Evolutionary conservation across 2,797 vertebrate genomes (phyloP).

Genomic region (Discoglossus pictus): DNA sequence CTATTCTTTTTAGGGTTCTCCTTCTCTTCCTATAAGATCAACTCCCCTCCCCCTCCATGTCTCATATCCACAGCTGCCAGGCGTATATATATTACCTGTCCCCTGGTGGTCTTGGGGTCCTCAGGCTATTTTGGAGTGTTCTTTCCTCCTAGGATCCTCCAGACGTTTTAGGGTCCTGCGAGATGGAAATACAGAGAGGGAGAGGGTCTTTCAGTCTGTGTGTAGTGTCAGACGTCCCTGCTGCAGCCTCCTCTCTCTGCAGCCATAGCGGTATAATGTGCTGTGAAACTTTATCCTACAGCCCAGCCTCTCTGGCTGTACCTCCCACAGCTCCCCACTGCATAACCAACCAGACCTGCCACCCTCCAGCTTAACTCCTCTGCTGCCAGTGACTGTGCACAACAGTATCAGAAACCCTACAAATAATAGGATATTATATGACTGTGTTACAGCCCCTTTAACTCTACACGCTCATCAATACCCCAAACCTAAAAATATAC

Average conservation of each 20-base stretch:
- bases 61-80: too few relatives aligned
- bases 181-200: not conserved
- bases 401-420: too few relatives aligned
- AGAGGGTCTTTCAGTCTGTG: not conserved
- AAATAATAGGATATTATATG: too few relatives aligned
- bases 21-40: not conserved
- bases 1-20: not conserved
- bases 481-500: too few relatives aligned
- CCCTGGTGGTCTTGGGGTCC: not conserved
- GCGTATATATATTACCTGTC: constrained; percentile 19
- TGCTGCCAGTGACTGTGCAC: constrained; percentile 9
- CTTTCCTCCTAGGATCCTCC: not conserved
- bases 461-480: too few relatives aligned
- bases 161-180: constrained; percentile 8
- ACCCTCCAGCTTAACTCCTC: constrained; percentile 32
- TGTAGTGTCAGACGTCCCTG: constrained; percentile 1
- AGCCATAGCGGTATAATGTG: constrained; percentile 45
- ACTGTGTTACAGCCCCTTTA: too few relatives aligned
- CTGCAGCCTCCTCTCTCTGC: constrained; percentile 25
- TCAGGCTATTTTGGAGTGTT: not conserved
- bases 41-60: not conserved
- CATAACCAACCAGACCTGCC: constrained; percentile 31
- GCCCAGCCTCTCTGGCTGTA: constrained; percentile 42
- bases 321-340: constrained; percentile 43
- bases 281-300: constrained; percentile 47